Evolutionary conservation across 2,797 vertebrate genomes (phyloP), one percentile per base, ranked within the genome.

Genomic region (Sphenodon punctatus): DNA sequence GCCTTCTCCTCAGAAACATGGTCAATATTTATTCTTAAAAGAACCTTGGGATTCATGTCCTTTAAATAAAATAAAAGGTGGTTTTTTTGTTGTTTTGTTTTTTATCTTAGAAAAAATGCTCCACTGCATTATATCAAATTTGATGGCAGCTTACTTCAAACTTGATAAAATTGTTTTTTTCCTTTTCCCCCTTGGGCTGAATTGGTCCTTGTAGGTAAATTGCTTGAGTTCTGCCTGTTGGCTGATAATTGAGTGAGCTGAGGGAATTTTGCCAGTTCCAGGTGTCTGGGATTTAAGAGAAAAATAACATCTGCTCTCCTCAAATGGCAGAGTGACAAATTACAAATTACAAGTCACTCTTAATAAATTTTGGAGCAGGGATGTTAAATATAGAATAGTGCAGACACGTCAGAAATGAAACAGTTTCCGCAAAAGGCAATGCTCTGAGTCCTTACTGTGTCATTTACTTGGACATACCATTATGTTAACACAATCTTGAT

Each of bases 241-340:
- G 56, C 66, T 90, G 83, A 78, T 91, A 92, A 94, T 73, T 90
- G 82, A 85, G 81, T 39, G 77, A 86, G 80, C 71, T 59, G 30
- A 78, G 88, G 82, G 89, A 93, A 84, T 90, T 91, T 74, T 84
- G 63, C 77, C 64, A 89, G 67, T 79, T 92, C 43, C 89, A 92
- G 85, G 89, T 93, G 80, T 86, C 10, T 12, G 73, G 66, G 75
- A 88, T 43, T 71, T 82, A 36, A 71, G 63, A 89, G 78, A 85
- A 92, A 64, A 90, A 74, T 84, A 92, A 88, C 92, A 94, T 93
- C 88, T 94, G 92, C 90, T 94, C 79, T 91, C 80, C 88, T 88
- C 77, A 80, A 91, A 91, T n/a, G 82, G 56, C 61, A 88, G 77
- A 91, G 83, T 69, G 81, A 59, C 67, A 87, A 89, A 92, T 85